Evolutionary conservation across 2,797 vertebrate genomes (phyloP), one percentile per base, ranked within the genome.

Genomic region (Adrianichthys oophorus): DNA sequence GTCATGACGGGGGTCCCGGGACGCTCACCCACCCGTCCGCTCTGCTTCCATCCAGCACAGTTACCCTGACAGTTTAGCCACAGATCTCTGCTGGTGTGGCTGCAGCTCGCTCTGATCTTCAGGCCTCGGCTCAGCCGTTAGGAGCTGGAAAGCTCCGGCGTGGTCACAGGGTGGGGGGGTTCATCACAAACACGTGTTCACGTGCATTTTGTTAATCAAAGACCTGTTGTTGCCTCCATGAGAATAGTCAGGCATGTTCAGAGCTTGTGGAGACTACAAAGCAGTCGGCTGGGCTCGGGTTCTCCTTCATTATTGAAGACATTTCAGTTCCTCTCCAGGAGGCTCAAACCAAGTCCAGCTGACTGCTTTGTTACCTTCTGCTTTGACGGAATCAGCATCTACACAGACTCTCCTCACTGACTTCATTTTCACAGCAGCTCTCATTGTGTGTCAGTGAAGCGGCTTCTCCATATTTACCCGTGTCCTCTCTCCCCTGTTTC

Each of bases 401-500:
- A 48, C 19, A 7, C 15, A 72, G 52, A 56, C 62, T 51, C 61
- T 66, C 44, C 54, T 45, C 47, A 51, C 14, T 50, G 50, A 59
- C 68, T 69, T 37, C 32, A 37, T 37, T 37, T 24, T 65, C 47
- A 62, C n/a, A 57, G 52, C 59, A 44, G 58, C 48, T 71, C 62
- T 77, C 59, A 63, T 65, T 71, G 41, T 76, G 56, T 62, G 58
- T 76, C 65, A 68, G 6, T 74, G 48, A 54, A 50, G 63, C 62
- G 51, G 32, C 58, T 81, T 29, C 74, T 74, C 69, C 68, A 52
- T 75, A 87, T 72, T 82, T 70, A 84, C 82, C 71, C 50, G 62
- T 81, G 72, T 82, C 72, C 76, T 65, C 12, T 85, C 74, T 82
- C 72, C 65, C 72, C 72, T 84, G 67, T 86, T 86, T 87, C 66